phyloP scores from a whole-genome alignment of 2,888 invertebrate species.

The Sabellastarte sp. region DNA sequence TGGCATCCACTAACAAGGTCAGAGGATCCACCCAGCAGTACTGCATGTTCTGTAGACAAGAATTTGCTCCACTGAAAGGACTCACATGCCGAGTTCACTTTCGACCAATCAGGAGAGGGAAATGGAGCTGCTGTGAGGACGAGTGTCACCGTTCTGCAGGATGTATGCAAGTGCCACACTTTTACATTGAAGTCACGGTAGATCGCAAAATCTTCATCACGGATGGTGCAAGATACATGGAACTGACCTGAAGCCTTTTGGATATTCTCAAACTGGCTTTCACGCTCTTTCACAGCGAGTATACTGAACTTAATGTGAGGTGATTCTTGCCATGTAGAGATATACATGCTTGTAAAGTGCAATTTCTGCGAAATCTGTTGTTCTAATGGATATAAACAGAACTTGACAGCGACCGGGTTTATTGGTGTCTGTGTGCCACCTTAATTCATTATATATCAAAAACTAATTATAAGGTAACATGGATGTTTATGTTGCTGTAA shows the following conservation, averaged over 20 bases:
- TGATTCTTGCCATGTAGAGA: too few species aligned
- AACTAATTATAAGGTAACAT: too few species aligned
- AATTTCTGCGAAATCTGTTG: too few species aligned
- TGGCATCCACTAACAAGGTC: conserved; percentile 7
- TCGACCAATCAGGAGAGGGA: conserved; percentile 20
- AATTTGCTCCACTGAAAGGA: conserved; percentile 21
- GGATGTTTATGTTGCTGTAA: too few species aligned
- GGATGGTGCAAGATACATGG: conserved; percentile 26
- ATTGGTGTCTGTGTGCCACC: too few species aligned
- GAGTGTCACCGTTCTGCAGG: conserved; percentile 26
- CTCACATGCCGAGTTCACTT: conserved; percentile 21
- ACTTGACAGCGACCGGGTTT: too few species aligned
- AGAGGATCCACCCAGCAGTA: conserved; percentile 13
- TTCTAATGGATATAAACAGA: too few species aligned
- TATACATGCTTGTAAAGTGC: too few species aligned
- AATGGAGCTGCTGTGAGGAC: conserved; percentile 29
- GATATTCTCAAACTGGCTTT: too few species aligned
- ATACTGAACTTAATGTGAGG: too few species aligned
- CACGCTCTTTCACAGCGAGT: too few species aligned
- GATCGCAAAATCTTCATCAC: conserved; percentile 24
- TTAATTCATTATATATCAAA: too few species aligned
- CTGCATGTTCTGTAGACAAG: conserved; percentile 26
- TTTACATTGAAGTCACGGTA: conserved; percentile 28
- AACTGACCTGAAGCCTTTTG: conserved; percentile 15
- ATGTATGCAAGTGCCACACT: conserved; percentile 27